A percentile compares a stretch with the other conserved stretches of the same genome.
phyloP scores from a whole-genome alignment of 2,113 vertebrate genomes.

The Glaucidium brasilianum region DNA sequence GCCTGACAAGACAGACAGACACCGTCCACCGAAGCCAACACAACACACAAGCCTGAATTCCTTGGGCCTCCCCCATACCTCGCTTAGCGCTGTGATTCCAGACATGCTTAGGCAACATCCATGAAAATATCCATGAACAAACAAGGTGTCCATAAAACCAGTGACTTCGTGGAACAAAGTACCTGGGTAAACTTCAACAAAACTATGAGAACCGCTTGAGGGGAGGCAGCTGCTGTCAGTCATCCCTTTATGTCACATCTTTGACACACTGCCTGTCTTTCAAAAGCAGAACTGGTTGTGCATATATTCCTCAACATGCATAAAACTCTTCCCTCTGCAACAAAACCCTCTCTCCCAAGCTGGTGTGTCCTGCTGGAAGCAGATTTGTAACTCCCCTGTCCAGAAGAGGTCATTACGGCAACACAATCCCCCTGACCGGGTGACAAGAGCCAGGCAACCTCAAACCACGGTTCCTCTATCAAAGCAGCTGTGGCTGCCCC shows the following conservation, averaged over 20 bases:
- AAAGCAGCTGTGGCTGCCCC: background rate
- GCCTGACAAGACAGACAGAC: background rate
- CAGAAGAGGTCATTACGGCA: background rate
- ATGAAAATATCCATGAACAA: fast-evolving
- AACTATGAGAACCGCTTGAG: fast-evolving
- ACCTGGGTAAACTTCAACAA: background rate
- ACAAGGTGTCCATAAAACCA: background rate
- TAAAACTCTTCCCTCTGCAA: background rate
- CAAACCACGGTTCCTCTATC: background rate
- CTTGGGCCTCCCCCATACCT: background rate
- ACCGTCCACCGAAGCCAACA: fast-evolving
- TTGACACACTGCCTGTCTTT: background rate
- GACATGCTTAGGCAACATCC: background rate
- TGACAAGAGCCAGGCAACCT: background rate
- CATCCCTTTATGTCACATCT: background rate
- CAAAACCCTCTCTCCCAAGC: background rate
- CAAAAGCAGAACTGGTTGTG: background rate
- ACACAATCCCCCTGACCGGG: fast-evolving
- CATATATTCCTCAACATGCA: background rate
- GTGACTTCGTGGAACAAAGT: background rate
- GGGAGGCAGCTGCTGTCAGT: background rate
- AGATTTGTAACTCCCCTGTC: background rate
- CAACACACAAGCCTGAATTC: background rate
- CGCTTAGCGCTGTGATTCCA: fast-evolving
- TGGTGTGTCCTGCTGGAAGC: background rate